Conservation (phyloP, 2,797 vertebrate species). For the Pitangus sulphuratus region DNA sequence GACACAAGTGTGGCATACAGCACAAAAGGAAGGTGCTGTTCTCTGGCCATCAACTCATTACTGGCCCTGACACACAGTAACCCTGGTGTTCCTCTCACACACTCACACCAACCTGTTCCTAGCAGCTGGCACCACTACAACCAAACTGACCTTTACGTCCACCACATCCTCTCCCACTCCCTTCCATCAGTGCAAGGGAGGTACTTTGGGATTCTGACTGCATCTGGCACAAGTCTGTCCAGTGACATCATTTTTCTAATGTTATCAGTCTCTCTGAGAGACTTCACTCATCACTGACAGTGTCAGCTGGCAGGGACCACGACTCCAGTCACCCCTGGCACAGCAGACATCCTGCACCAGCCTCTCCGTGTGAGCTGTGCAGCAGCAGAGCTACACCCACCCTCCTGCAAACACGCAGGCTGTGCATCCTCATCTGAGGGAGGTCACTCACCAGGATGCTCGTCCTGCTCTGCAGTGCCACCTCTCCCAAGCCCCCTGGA, state of each 20-base stretch:
- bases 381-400: neutral
- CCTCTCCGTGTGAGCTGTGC: neutral
- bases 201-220: slow-evolving; percentile 4
- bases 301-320: neutral
- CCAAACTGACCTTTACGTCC: neutral
- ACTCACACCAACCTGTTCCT: neutral
- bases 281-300: neutral
- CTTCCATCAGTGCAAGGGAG: neutral
- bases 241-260: neutral
- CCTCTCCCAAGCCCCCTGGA: neutral
- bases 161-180: neutral
- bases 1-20: rapidly evolving
- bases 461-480: neutral
- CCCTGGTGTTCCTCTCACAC: neutral
- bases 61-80: neutral
- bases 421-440: neutral
- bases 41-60: rapidly evolving
- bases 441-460: rapidly evolving
- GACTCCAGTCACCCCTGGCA: neutral
- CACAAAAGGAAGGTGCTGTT: neutral
- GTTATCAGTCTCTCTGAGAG: neutral
- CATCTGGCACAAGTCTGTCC: neutral
- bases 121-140: neutral
- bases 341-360: neutral
- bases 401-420: neutral